These are phyloP conservation scores for Pandemis heparana DNA, from an alignment of 2,888 invertebrate genomes.

Conservation along the genomic window DNA sequence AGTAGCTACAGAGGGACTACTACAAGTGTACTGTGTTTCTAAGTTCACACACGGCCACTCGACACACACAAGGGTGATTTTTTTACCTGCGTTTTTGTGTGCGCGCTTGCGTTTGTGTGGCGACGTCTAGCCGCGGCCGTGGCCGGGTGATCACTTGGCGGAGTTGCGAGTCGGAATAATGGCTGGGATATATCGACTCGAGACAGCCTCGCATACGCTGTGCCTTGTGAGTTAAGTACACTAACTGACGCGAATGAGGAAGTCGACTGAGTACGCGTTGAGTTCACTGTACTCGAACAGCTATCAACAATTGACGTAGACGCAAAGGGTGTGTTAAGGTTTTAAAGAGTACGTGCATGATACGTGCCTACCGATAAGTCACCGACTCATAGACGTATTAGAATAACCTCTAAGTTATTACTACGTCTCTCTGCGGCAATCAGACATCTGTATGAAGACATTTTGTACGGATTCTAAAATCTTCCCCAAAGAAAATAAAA, in stretches of 20 bases:
- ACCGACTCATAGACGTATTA: background rate
- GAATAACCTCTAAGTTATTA: background rate
- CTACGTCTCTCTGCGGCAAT: background rate
- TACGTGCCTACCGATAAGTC: background rate
- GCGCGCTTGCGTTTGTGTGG: constrained; percentile 72
- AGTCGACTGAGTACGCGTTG: constrained; percentile 50
- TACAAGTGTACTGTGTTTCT: constrained; percentile 66
- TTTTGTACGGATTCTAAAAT: constrained; percentile 52
- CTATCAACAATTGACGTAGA: constrained; percentile 12
- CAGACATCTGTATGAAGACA: constrained; percentile 17
- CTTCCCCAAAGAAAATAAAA: constrained; percentile 71
- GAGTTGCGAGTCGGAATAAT: constrained; percentile 73
- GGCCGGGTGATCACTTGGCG: constrained; percentile 65
- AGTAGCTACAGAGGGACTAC: constrained; percentile 80
- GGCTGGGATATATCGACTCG: constrained; percentile 72
- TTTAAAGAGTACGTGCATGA: background rate
- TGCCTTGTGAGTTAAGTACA: constrained; percentile 60
- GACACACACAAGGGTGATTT: constrained; percentile 68
- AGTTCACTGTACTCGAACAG: constrained; percentile 46
- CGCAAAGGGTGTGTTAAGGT: background rate
- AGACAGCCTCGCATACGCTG: constrained; percentile 51
- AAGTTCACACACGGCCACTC: constrained; percentile 68
- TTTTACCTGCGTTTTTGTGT: constrained; percentile 77
- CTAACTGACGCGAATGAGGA: constrained; percentile 60
- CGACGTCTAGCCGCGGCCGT: constrained; percentile 66